Base-by-base conservation (phyloP, 2,888 invertebrate species). In the Saturnia japonica region DNA sequence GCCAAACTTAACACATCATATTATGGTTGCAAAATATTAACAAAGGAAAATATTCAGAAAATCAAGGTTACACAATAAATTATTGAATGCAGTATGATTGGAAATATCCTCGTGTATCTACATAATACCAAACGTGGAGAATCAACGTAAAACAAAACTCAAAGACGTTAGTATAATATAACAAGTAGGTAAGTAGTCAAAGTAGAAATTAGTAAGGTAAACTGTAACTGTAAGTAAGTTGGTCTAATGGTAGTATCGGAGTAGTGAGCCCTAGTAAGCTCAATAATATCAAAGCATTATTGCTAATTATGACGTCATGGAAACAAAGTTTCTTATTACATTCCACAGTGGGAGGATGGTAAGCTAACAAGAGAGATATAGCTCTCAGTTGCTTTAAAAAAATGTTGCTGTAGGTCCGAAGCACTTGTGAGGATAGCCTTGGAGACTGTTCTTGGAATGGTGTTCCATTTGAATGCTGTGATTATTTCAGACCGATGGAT, bases 381-480 rank as follows among this genome's bases (percentile, higher is more conserved):
- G 34, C 34, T 34, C 2, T 34, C 12, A 28, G 28, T 25, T 28
- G n/a, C n/a, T n/a, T n/a, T n/a, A n/a, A n/a, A n/a, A n/a, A n/a
- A 28, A 8, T 40, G 4, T n/a, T 47, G 43, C 74, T 78, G 40
- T 64, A 95, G 95, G 92, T 95, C 0, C 90, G 96, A 43, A 95
- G 95, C 77, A 88, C 87, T 60, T 96, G 96, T 75, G 80, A 87
- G 19, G 92, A 95, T 60, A 93, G 95, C 0, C 86, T 96, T 68
- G 80, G 88, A 1, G 92, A 92, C 71, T 96, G 96, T 78, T 89
- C 91, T 42, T 96, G 96, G 96, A 96, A 96, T 78, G 90, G 91
- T 0, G 80, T 87, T 28, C 81, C 84, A 3, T 96, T 96, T 76
- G 94, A 95, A 60, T 96, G 96, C 79, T 96, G 96, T 81, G 86